A percentile compares a stretch with the other conserved stretches of the same genome.
Evolutionary conservation across 2,113 vertebrate species (phyloP).

Genomic region (Bungarus multicinctus): DNA sequence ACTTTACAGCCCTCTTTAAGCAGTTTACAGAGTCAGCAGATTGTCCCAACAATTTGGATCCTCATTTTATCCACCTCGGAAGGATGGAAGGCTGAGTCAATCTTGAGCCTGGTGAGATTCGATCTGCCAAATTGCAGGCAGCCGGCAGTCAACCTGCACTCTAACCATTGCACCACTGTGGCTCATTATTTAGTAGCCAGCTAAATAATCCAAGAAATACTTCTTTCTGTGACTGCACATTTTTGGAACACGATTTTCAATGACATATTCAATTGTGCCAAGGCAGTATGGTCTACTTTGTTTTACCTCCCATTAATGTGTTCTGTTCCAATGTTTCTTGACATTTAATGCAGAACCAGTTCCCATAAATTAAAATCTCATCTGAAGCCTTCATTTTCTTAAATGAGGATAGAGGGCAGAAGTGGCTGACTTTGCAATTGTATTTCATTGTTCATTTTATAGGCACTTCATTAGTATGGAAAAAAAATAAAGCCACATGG

Average conservation of each 20-base stretch:
- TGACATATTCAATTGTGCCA: background rate
- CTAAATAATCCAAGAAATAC: slow-evolving; percentile 46
- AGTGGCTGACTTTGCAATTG: slow-evolving; percentile 21
- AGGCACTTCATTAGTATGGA: slow-evolving; percentile 50
- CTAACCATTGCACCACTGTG: no score
- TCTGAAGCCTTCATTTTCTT: slow-evolving; percentile 41
- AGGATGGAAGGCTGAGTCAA: no score
- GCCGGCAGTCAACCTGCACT: no score
- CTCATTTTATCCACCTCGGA: no score
- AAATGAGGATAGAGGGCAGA: background rate
- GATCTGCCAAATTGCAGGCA: no score
- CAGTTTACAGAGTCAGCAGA: no score
- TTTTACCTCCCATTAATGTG: slow-evolving; percentile 46
- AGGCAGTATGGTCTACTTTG: background rate
- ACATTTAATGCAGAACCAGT: slow-evolving; percentile 41
- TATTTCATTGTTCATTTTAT: slow-evolving; percentile 45
- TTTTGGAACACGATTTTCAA: slow-evolving; percentile 25
- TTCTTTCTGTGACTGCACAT: slow-evolving; percentile 43
- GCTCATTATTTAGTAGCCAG: background rate
- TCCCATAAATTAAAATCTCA: slow-evolving; percentile 33
- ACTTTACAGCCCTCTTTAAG: no score
- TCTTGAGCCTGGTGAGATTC: no score
- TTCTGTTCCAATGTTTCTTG: slow-evolving; percentile 36
- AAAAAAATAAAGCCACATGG: slow-evolving; percentile 45
- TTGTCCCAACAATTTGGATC: no score